Evolutionary conservation across 2,113 vertebrate genomes (phyloP), one percentile per base, ranked within the genome.

Genomic region (Miniopterus natalensis): DNA sequence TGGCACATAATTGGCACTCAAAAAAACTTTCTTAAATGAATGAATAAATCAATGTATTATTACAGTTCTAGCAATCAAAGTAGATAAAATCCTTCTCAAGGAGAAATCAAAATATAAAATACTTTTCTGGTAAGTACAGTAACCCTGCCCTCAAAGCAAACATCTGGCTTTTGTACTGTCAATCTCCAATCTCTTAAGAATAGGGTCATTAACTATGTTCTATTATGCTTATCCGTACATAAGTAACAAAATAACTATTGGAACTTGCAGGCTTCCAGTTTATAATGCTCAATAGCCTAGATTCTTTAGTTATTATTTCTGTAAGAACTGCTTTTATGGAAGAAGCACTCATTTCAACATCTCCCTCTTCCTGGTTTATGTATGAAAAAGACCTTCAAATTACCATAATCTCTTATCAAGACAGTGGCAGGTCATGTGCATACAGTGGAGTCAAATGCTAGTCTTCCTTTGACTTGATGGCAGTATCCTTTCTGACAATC

Each of bases 101-200:
- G 6, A 79, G 68, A 97, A 36, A 51, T n/a, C 55, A 61, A 83
- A 94, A 93, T 18, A 88, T 36, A 49, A 74, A 83, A 8, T 9
- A 25, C 15, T 83, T 53, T 59, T 78, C 80, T 94, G 71, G 51
- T 80, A 94, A 75, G 57, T 55, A 4, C 23, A 74, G 8, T 15
- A 81, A 40, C 12, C 55, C 4, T 81, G 40, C 23, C 55, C 65
- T 93, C 53, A 53, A 96, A 77, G 66, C n/a, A 74, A 63, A 15
- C 80, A 94, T 83, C 55, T 42, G 36, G 7, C 47, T 80, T 23
- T 74, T 92, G 23, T 31, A 84, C 3, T 51, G 65, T 49, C 45
- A 53, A 15, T 85, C 40, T 78, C 42, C 70, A 89, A 57, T 57
- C 42, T 81, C 31, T 91, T 47, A 95, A 89, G 40, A 89, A 63